Base-by-base conservation (phyloP, 2,888 invertebrate genomes). In the Papilio elwesi region DNA sequence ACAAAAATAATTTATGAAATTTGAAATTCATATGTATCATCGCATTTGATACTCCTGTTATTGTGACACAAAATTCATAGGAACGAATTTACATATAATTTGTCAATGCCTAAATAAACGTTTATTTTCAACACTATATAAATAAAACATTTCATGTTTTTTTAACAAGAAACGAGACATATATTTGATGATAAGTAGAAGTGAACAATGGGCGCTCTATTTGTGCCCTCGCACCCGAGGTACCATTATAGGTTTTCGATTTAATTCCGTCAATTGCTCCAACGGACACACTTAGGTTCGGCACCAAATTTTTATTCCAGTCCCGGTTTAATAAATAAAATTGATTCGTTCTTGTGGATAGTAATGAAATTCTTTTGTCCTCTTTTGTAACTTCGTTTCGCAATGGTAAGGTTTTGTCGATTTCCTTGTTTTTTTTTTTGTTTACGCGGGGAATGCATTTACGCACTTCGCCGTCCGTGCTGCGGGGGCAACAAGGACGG, bases 281-380 rank as follows among this genome's bases (percentile, higher is more conserved):
- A 43, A 62, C 15, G 43, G 15, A 62, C 59, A 43, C 43, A 43
- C 59, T 43, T 57, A 36, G 6, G 43, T 65, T 51, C 10, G n/a
- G 36, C 48, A 38, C 51, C 65, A 26, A 65, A 65, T 65, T 65
- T 64, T 65, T 36, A 65, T 65, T 36, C 65, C 51, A 51, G 36
- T 5, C 65, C 9, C 26, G 65, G n/a, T 65, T 51, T 49, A 65
- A 49, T 26, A 51, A 65, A 65, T 65, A 10, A 51, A 65, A 65
- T 65, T 51, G 51, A 65, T 36, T 65, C 49, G 26, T 15, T 26
- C 13, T 51, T 49, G 16, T 8, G 26, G 26, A 51, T 36, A 10
- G 36, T 51, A 65, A 49, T 65, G 36, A 65, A 65, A 51, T 65
- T 65, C 65, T 51, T 65, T 65, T 51, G 49, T 36, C 65, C 49